Conservation (phyloP, 2,113 vertebrate genomes). For the Kobus ellipsiprymnus region DNA sequence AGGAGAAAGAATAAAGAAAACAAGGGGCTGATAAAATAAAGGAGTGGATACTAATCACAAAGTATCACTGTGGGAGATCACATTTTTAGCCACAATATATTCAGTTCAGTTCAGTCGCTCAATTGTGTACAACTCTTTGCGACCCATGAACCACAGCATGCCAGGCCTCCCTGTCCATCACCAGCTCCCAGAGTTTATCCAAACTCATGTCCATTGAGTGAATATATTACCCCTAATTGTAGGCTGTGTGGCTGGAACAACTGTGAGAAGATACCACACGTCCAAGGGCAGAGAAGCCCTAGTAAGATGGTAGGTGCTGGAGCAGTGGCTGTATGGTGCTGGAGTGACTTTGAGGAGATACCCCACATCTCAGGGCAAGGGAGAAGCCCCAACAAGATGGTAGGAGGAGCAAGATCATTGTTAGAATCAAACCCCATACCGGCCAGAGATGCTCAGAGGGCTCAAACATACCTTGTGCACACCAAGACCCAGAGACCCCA, state of each 20-base stretch:
- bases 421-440: neutral
- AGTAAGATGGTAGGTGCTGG: fast-evolving
- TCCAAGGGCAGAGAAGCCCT: neutral
- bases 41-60: neutral
- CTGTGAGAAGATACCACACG: neutral
- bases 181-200: neutral
- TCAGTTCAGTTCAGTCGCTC: neutral
- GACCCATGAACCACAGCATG: fast-evolving
- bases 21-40: neutral
- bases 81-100: neutral
- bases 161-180: neutral
- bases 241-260: neutral
- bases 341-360: neutral
- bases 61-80: neutral
- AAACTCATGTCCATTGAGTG: neutral
- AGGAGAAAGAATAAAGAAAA: neutral
- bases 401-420: neutral
- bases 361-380: neutral
- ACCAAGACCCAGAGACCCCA: neutral
- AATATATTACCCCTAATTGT: neutral
- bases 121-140: neutral
- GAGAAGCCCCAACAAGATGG: neutral
- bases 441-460: neutral
- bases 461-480: neutral
- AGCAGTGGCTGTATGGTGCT: neutral